Base-by-base conservation (phyloP, 2,113 vertebrate genomes). In the Machaerirhynchus nigripectus region DNA sequence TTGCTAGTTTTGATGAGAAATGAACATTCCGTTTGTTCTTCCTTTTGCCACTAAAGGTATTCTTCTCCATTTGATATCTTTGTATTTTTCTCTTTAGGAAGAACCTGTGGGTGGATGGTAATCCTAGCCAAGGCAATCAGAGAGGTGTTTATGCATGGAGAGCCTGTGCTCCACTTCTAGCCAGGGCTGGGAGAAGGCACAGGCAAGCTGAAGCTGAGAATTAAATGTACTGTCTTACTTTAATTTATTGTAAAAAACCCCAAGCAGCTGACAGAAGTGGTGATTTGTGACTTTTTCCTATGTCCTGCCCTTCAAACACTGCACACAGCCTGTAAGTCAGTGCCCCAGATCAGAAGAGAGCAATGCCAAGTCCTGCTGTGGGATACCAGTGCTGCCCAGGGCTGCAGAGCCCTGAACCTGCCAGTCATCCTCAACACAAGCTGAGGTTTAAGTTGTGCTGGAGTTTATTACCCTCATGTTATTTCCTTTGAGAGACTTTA, bases 351-450 rank as follows among this genome's bases (percentile, higher is more conserved):
- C 35, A 47, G 27, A 65, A 24, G 31, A 80, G 55, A 65, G 33
- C 0, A 0, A 50, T 70, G 84, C 89, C 80, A 91, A 59, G 26
- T 33, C 68, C 37, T 69, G 76, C 53, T 2, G 22, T 46, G 68
- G 76, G 40, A 88, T 17, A 80, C 15, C 1, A 2, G 31, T 0
- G 3, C 22, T 85, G 61, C 70, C 73, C 2, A 0, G n/a, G 28
- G 74, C 86, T 73, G 39, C 20, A 15, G 28, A 59, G 74, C 70
- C 61, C 73, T 49, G 35, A 67, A 40, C 11, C 31, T 96, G 75
- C 46, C 85, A 67, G 26, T 63, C 65, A 53, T 23, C 35, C 44
- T 71, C 71, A 83, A 5, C 15, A 46, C 42, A 50, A 1, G 0
- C 49, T 3, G 31, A 76, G 30, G 35, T 30, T 23, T 75, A 23